Conservation (phyloP, 2,797 vertebrate species). For the Loriculus beryllinus region DNA sequence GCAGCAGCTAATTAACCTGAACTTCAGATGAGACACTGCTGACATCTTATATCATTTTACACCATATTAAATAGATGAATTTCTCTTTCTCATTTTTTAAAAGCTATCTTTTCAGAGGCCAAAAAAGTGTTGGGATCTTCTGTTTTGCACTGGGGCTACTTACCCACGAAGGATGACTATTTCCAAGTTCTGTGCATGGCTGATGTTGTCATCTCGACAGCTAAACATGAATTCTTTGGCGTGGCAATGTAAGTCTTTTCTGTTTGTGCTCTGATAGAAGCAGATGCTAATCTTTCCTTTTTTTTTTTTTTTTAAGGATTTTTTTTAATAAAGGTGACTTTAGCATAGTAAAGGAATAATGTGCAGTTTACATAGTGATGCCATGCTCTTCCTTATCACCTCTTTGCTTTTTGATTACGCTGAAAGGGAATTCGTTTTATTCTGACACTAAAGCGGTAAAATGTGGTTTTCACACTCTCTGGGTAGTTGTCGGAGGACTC, state of each 20-base stretch:
- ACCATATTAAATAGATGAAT: constrained; percentile 91
- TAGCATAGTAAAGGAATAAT: background rate
- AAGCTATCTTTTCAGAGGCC: constrained; percentile 89
- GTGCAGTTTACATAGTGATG: background rate
- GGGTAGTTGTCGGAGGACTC: background rate
- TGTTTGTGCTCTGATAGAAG: constrained; percentile 44
- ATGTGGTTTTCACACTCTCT: background rate
- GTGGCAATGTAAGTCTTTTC: constrained; percentile 92
- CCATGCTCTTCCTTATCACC: background rate
- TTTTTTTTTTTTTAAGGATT: background rate
- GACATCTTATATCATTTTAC: constrained; percentile 91
- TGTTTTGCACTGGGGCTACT: constrained; percentile 90
- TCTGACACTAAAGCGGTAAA: background rate
- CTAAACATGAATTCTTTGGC: constrained; percentile 97
- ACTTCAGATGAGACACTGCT: constrained; percentile 95
- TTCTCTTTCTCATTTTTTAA: constrained; percentile 74
- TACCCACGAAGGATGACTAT: constrained; percentile 87
- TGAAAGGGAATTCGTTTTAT: constrained; percentile 5
- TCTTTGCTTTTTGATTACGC: background rate
- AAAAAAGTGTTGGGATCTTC: constrained; percentile 78
- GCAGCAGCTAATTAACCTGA: constrained; percentile 99
- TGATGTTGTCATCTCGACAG: constrained; percentile 94
- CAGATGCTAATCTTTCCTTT: constrained; percentile 30
- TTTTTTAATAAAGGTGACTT: background rate
- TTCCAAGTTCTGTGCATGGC: constrained; percentile 85